Base-by-base conservation (phyloP, 2,113 vertebrate species). In the Atherinomorus stipes region DNA sequence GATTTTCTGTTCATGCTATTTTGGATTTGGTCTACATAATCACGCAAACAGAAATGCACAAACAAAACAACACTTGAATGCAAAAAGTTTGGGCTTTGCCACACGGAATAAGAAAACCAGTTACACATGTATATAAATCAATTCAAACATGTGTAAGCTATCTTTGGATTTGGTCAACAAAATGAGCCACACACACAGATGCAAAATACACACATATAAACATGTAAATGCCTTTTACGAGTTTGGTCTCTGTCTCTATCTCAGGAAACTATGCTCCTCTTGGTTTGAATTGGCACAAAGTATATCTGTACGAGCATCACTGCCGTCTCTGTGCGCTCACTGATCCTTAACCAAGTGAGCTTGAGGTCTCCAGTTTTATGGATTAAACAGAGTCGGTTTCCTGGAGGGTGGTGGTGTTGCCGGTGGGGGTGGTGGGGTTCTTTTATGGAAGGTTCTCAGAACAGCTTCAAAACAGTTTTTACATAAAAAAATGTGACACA, bases 361-460 rank as follows among this genome's bases (percentile, higher is more conserved):
- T 85, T 50, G 56, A 66, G 12, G 73, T 79, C 77, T 79, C 53
- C 10, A 16, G 57, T 84, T 85, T 74, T 76, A 63, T 56, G 64
- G 73, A 75, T 85, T 84, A 76, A 80, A 81, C 56, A 68, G 65
- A 85, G 74, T 76, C 76, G 51, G 56, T 57, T 86, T 71, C 56
- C 22, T 1, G 71, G 68, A 68, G 73, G 26, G 45, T 47, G 16
- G 31, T 34, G 31, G 31, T 34, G 31, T 34, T 7, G 31, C 31
- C 9, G 31, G 28, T 31, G 11, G 44, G 44, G 1, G 18, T 16
- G 18, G 44, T 45, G 31, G 22, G 22, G 60, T 28, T n/a, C 28
- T 31, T 7, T 7, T 3, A 45, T 77, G 79, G 66, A 73, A 85
- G 78, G 77, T 56, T 85, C 57, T 85, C 71, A 69, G 50, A 56